Conservation (phyloP, 2,113 vertebrate genomes). For the Pao palembangensis region DNA sequence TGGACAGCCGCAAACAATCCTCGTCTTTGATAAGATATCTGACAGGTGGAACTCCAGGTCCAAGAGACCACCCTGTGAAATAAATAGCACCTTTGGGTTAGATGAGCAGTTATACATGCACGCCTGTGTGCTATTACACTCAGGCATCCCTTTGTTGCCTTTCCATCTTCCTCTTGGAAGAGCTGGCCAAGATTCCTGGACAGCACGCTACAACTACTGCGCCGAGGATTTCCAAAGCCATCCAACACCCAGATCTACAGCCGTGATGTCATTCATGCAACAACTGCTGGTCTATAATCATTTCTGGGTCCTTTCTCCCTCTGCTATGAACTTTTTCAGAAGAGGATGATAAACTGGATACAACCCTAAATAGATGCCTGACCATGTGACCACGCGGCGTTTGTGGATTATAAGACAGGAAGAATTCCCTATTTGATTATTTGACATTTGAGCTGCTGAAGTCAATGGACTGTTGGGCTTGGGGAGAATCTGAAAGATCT, state of each 20-base stretch:
- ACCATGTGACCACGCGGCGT: neutral
- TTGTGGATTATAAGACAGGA: neutral
- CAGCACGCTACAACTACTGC: conserved; percentile 35
- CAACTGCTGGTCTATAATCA: conserved; percentile 57
- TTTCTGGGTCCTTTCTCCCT: conserved; percentile 34
- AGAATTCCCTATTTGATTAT: conserved; percentile 23
- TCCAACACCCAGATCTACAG: conserved; percentile 45
- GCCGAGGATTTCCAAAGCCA: conserved; percentile 46
- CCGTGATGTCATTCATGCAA: conserved; percentile 61
- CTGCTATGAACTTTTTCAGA: conserved; percentile 36
- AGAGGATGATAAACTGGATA: conserved; percentile 35
- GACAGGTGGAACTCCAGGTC: conserved; percentile 38
- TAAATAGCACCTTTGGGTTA: neutral
- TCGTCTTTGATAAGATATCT: conserved; percentile 49
- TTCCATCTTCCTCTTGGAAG: conserved; percentile 34
- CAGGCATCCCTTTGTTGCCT: conserved; percentile 23
- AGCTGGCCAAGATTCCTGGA: conserved; percentile 40
- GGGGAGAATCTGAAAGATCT: conserved; percentile 17
- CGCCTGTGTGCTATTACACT: conserved; percentile 10
- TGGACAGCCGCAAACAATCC: conserved; percentile 43
- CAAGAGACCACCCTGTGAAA: conserved; percentile 55
- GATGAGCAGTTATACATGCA: neutral
- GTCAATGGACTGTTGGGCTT: conserved; percentile 13
- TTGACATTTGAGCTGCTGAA: conserved; percentile 19
- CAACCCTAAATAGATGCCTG: conserved; percentile 44